A percentile compares a stretch with the other conserved stretches of the same genome.
Conservation (phyloP, 1,140 invertebrate genomes). For the Caenorhabditis briggsae region DNA sequence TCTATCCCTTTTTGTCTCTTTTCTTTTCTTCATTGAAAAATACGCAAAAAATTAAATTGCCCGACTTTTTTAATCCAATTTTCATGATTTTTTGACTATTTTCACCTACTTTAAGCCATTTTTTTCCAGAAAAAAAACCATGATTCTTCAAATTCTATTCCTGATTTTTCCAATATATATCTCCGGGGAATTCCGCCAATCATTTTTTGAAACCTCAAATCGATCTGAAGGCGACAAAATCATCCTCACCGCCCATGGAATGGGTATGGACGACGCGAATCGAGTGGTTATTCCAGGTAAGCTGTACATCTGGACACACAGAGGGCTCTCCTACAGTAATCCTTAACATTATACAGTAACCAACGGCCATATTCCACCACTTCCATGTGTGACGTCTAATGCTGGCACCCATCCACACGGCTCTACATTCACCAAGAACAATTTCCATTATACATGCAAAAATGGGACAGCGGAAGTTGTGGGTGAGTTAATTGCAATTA, state of each 20-base stretch:
- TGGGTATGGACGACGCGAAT: slow-evolving; percentile 71
- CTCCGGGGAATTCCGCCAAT: slow-evolving; percentile 22
- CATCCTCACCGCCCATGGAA: slow-evolving; percentile 73
- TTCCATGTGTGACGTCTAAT: slow-evolving; percentile 73
- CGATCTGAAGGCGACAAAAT: slow-evolving; percentile 57
- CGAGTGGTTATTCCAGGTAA: slow-evolving; percentile 75
- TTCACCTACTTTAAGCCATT: neutral
- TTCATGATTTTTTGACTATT: neutral
- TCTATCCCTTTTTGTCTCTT: neutral
- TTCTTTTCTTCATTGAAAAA: neutral
- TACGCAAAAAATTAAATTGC: neutral
- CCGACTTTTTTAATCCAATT: neutral
- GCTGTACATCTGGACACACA: neutral
- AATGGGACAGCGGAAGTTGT: slow-evolving; percentile 78
- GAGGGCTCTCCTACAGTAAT: slow-evolving; percentile 62
- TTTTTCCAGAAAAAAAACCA: neutral
- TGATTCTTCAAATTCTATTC: neutral
- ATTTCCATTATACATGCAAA: slow-evolving; percentile 76
- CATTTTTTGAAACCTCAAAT: slow-evolving; percentile 27
- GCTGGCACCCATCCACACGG: slow-evolving; percentile 77
- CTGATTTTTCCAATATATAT: neutral
- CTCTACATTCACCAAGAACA: slow-evolving; percentile 77
- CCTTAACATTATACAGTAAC: slow-evolving; percentile 65
- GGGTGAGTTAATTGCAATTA: slow-evolving; percentile 63
- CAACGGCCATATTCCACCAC: slow-evolving; percentile 70